Conservation (phyloP, 2,888 invertebrate genomes). For the Coleophora deauratella region DNA sequence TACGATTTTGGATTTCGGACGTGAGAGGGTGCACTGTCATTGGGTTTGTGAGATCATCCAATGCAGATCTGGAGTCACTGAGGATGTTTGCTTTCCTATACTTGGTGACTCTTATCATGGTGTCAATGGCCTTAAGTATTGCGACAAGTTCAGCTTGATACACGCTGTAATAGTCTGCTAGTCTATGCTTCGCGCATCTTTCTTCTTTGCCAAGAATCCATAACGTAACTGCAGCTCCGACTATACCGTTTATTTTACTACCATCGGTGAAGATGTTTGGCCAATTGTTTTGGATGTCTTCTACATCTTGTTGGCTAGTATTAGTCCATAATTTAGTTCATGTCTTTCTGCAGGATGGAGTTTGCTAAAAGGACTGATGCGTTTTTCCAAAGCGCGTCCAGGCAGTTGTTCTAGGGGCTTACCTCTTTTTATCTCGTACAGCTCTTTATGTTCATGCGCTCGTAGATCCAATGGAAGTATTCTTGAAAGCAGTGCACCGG, state of each 20-base stretch:
- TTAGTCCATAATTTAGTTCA: background rate
- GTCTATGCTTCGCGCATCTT: background rate
- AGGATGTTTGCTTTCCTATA: background rate
- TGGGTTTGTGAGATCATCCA: background rate
- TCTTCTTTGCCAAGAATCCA: background rate
- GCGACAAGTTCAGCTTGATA: background rate
- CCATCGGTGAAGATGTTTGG: background rate
- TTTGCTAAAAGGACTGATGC: background rate
- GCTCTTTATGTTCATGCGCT: constrained; percentile 9
- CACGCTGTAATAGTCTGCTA: background rate
- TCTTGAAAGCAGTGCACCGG: constrained; percentile 14
- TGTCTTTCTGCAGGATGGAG: background rate
- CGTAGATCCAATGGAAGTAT: constrained; percentile 17
- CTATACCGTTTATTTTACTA: background rate
- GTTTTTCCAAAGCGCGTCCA: background rate
- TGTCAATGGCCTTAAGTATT: background rate
- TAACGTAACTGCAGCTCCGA: background rate
- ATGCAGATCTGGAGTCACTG: background rate
- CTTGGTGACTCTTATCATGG: background rate
- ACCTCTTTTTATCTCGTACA: constrained; percentile 1
- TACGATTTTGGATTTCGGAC: background rate
- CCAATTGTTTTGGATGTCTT: background rate
- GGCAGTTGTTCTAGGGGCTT: background rate
- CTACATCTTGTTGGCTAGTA: background rate
- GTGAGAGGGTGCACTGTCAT: background rate